Evolutionary conservation across 2,797 vertebrate genomes (phyloP), one percentile per base, ranked within the genome.

Genomic region (Ctenosaura bakeri): DNA sequence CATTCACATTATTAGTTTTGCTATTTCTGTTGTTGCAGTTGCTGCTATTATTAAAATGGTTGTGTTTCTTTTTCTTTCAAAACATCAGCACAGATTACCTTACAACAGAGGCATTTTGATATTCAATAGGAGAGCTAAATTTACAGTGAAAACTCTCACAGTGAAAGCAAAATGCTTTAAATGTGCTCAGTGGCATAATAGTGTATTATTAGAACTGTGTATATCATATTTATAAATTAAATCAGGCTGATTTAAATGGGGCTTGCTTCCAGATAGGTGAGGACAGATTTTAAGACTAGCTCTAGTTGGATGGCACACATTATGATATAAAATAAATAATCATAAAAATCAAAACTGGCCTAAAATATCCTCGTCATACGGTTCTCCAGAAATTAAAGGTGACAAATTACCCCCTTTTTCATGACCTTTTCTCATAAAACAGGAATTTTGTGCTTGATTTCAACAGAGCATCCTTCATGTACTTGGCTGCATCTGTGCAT

Each of bases 361-460:
- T 83, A 86, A 24, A 88, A 12, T 50, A 84, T 0, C 78, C 64
- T 18, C 66, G 90, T 80, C 42, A 85, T 81, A 1, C 9, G 71
- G 66, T 85, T 82, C 29, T n/a, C 0, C 52, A n/a, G 16, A 84
- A 94, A 89, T 2, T 32, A 92, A 91, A 66, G 0, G 90, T n/a
- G 26, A 73, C 54, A 78, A 84, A 83, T 35, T 74, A 38, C 24
- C 85, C 87, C 9, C 66, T 87, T 50, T 56, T 46, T 88, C 90
- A 81, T 73, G 7, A 83, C 7, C 0, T 87, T 90, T 22, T 62
- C 85, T 64, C 74, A 76, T 88, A 77, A 85, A 88, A 85, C 0
- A 89, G 0, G 66, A 5, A 71, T 80, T 89, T 16, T 83, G 10
- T 29, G 29, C 92, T 92, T 92, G 26, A 88, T 89, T 83, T 90